Evolutionary conservation across 2,797 vertebrate genomes (phyloP).

Genomic region (Mormyrops boulengeri): DNA sequence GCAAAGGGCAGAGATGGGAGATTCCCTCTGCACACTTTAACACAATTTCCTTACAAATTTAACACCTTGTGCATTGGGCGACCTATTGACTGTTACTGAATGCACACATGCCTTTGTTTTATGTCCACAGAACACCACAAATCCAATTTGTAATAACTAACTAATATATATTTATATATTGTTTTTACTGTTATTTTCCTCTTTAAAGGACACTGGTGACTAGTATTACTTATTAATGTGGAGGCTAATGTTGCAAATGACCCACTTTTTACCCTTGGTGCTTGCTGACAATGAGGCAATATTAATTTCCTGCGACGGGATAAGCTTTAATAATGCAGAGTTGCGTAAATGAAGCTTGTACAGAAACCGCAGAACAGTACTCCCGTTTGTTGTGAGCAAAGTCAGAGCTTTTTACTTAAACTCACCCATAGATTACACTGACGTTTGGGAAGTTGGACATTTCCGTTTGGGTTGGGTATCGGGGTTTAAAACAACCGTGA

Average conservation of each 20-base stretch:
- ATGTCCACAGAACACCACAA: not conserved
- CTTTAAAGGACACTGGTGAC: not conserved
- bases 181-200: not conserved
- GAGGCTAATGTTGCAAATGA: conserved; percentile 23
- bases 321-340: conserved; percentile 34
- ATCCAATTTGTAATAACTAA: not conserved
- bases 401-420: not conserved
- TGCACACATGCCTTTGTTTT: not conserved
- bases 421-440: not conserved
- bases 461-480: not conserved
- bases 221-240: conserved; percentile 34
- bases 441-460: not conserved
- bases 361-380: not conserved
- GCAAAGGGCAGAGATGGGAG: not conserved
- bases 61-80: not conserved
- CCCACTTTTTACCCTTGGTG: conserved; percentile 3
- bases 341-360: conserved; percentile 16
- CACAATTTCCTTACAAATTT: not conserved
- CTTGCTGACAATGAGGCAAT: conserved; percentile 16
- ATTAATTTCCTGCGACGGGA: conserved; percentile 27
- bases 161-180: not conserved
- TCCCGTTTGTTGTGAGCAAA: conserved; percentile 8
- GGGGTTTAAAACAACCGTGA: not conserved
- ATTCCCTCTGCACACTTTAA: not conserved
- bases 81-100: not conserved